phyloP scores from a whole-genome alignment of 2,797 vertebrate species.

The Moxostoma hubbsi region DNA sequence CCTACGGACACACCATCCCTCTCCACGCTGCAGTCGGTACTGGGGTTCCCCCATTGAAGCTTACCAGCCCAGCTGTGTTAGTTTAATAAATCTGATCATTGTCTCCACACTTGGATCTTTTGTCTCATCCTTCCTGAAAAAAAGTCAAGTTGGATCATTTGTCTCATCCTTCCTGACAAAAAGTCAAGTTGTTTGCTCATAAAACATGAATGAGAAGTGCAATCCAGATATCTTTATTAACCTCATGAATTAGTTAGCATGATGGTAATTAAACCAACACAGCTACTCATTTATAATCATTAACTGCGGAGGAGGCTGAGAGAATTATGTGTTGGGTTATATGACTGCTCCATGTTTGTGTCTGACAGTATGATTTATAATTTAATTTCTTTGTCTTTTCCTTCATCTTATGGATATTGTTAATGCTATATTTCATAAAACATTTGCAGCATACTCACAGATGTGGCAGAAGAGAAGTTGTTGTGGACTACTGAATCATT shows the following conservation, averaged over 20 bases:
- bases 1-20: too few species aligned
- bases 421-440: slow-evolving; percentile 16
- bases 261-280: slow-evolving; percentile 39
- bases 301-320: slow-evolving; percentile 10
- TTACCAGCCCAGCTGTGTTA: too few species aligned
- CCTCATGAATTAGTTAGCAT: slow-evolving; percentile 41
- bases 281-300: slow-evolving; percentile 50
- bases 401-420: slow-evolving; percentile 16
- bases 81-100: too few species aligned
- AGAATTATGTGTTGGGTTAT: slow-evolving; percentile 21
- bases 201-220: slow-evolving; percentile 34
- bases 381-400: slow-evolving; percentile 37
- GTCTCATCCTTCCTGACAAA: too few species aligned
- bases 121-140: too few species aligned
- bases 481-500: slow-evolving; percentile 52
- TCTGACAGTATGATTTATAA: slow-evolving; percentile 49
- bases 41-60: too few species aligned
- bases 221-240: slow-evolving; percentile 47
- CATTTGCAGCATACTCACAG: background rate
- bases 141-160: slow-evolving; percentile 25
- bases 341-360: slow-evolving; percentile 22
- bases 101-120: too few species aligned
- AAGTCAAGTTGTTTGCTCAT: slow-evolving; percentile 44
- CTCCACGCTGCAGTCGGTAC: too few species aligned
- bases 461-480: background rate